Percentiles rank a stretch among this genome's conserved stretches.
Conservation (phyloP, 2,113 vertebrate species). For the Notothenia rossii region DNA sequence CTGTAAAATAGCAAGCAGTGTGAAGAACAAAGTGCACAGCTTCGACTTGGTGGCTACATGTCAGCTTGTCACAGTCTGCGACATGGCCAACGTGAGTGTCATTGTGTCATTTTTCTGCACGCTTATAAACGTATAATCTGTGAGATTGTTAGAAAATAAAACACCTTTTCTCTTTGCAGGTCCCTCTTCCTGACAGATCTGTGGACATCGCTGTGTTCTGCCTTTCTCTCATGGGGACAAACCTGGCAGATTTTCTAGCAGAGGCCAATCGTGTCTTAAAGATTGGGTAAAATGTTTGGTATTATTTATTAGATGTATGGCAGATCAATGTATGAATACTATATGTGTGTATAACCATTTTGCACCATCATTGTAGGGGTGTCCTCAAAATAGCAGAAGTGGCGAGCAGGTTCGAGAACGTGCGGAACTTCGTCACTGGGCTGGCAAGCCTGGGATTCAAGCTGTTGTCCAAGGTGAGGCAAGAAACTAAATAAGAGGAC, state of each 20-base stretch:
- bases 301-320: not conserved
- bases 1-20: slow-evolving; percentile 88
- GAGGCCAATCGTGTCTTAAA: slow-evolving; percentile 94
- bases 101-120: rapidly evolving
- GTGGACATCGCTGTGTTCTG: slow-evolving; percentile 95
- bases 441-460: slow-evolving; percentile 90
- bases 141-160: not conserved
- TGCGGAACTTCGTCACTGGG: slow-evolving; percentile 80
- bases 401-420: slow-evolving; percentile 91
- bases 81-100: slow-evolving; percentile 91
- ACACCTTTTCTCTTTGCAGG: slow-evolving; percentile 76
- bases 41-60: slow-evolving; percentile 91
- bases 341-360: not conserved
- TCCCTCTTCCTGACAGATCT: slow-evolving; percentile 85
- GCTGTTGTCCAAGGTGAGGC: slow-evolving; percentile 87
- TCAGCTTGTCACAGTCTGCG: slow-evolving; percentile 90
- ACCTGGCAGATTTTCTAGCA: slow-evolving; percentile 90
- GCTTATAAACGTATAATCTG: rapidly evolving
- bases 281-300: slow-evolving; percentile 80
- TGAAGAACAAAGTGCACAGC: slow-evolving; percentile 91
- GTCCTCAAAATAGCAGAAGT: slow-evolving; percentile 93
- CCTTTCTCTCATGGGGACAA: slow-evolving; percentile 96
- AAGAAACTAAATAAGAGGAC: not conserved
- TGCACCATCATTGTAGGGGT: slow-evolving; percentile 80
- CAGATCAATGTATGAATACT: not conserved